phyloP scores from a whole-genome alignment of 2,888 invertebrate genomes.

The Cheilosia impressa region DNA sequence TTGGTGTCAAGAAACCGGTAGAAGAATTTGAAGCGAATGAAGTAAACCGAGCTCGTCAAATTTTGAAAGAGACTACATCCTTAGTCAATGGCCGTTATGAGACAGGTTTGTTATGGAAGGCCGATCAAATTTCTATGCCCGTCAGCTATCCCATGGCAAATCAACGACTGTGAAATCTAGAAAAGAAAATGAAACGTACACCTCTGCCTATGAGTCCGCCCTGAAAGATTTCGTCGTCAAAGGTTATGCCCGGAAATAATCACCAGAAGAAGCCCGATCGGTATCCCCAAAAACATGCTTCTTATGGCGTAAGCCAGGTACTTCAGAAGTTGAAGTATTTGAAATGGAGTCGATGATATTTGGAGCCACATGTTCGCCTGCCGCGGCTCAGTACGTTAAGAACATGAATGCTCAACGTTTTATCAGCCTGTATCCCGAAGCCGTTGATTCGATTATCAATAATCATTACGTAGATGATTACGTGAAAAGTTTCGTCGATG shows the following conservation, averaged over 20 bases:
- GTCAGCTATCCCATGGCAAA: background rate
- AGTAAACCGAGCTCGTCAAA: background rate
- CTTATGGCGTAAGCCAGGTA: constrained; percentile 71
- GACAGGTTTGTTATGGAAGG: background rate
- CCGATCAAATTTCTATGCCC: background rate
- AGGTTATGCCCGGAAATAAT: background rate
- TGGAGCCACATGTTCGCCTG: constrained; percentile 57
- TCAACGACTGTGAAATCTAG: background rate
- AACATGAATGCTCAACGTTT: constrained; percentile 52
- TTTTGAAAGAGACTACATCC: background rate
- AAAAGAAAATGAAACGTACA: background rate
- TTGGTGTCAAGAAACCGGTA: background rate
- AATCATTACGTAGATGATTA: constrained; percentile 51
- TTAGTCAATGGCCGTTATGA: background rate
- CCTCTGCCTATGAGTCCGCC: background rate
- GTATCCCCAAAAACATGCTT: background rate
- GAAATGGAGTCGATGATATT: constrained; percentile 72
- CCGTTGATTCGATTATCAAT: constrained; percentile 30
- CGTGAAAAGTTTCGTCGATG: background rate
- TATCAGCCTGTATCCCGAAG: constrained; percentile 10
- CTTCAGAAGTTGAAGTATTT: constrained; percentile 36
- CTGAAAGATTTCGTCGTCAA: background rate
- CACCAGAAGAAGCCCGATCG: background rate
- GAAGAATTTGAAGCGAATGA: background rate
- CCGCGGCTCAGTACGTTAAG: constrained; percentile 51